A percentile compares a stretch with the other conserved stretches of the same genome.
These are phyloP conservation scores for Trididemnum miniatum DNA, from an alignment of 23 tunicate genomes.

Conservation along the genomic window DNA sequence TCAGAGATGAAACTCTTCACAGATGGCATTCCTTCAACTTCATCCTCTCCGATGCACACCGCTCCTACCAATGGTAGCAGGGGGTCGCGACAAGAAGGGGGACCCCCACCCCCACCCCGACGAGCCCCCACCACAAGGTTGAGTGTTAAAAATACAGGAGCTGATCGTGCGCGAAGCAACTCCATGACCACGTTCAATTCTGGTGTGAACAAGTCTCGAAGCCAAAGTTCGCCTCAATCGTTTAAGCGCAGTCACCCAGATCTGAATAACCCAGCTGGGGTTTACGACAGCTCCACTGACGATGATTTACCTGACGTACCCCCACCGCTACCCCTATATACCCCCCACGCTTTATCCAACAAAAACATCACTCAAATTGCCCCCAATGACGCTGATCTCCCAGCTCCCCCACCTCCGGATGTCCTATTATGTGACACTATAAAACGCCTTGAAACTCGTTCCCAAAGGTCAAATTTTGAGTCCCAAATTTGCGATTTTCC, in stretches of 20 bases:
- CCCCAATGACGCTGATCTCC: constrained; percentile 1
- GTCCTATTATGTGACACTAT: constrained; percentile 24
- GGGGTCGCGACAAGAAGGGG: neutral
- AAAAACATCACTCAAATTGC: neutral
- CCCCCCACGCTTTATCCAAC: constrained; percentile 28
- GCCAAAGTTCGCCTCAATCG: neutral
- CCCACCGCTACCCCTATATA: constrained; percentile 49
- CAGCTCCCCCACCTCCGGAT: constrained; percentile 53
- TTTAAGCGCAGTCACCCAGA: neutral
- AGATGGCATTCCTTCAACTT: constrained; percentile 20
- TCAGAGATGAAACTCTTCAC: constrained; percentile 12
- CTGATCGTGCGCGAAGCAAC: neutral
- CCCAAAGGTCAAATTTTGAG: neutral
- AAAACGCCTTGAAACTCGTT: neutral
- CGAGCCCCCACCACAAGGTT: constrained; percentile 46
- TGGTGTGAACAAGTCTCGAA: neutral
- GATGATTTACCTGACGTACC: constrained; percentile 50
- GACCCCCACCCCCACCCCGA: constrained; percentile 46
- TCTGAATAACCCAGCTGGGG: constrained; percentile 1
- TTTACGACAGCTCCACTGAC: constrained; percentile 14
- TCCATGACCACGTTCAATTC: neutral
- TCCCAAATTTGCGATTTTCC: constrained; percentile 20
- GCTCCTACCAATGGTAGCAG: neutral
- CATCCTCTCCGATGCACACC: neutral
- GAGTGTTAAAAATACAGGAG: neutral